Base-by-base conservation (phyloP, 2,888 invertebrate genomes). In the Hirtodrosophila trivittata region DNA sequence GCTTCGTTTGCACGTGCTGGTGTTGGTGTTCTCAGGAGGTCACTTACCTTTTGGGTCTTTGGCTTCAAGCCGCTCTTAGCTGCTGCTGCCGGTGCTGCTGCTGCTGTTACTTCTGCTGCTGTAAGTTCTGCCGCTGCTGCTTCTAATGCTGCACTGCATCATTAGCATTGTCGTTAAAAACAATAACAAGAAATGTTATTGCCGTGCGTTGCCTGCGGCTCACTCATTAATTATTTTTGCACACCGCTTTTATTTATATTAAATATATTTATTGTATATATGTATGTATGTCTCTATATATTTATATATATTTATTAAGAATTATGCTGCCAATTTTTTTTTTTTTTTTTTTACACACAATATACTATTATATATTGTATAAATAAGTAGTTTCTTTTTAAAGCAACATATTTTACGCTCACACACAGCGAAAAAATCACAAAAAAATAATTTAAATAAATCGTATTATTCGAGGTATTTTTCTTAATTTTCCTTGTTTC, bases 31-130 rank as follows among this genome's bases (percentile, higher is more conserved):
- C 14, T 39, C 54, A 55, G 74, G 59, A 78, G 78, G 86, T 80
- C 78, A 80, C 78, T 80, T 80, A 80, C 78, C 78, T 80, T 85
- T 80, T 45, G 63, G 39, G 18, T 21, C 18, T 59, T 41, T 66
- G 45, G 37, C 18, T 21, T 21, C 33, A 52, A 52, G 69, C 64
- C 60, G 58, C 78, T 73, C 42, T 68, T 66, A 41, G 59, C 45
- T 67, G 25, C 39, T 43, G 28, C 38, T 47, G 60, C 28, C 39
- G 50, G 28, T 49, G 10, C 16, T 13, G 39, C 25, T 51, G 43
- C 21, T 14, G 10, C 26, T 26, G 47, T 13, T 51, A 9, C 8
- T 26, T n/a, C 12, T 32, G 16, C 18, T 6, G 32, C 14, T 39
- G 33, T 30, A 5, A 14, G 10, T 46, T 45, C 12, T 42, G 56